phyloP scores from a whole-genome alignment of 2,888 invertebrate genomes.

The Aporophyla nigra region DNA sequence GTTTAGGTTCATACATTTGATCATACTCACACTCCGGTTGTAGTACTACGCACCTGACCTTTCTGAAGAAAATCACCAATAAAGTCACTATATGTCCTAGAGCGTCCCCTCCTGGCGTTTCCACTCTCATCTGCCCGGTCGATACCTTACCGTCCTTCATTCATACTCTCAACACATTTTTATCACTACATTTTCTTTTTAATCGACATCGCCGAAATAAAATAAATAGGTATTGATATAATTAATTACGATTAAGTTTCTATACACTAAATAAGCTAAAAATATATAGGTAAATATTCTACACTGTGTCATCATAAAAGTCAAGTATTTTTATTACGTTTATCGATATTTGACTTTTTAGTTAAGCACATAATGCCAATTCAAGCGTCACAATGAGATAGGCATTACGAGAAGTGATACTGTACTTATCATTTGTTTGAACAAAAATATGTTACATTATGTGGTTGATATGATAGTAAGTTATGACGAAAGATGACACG shows the following conservation, averaged over 20 bases:
- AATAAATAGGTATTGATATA: too few relatives aligned
- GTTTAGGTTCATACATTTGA: too few relatives aligned
- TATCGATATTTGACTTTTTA: conserved; percentile 35
- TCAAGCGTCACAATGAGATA: conserved; percentile 32
- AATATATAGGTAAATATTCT: conserved; percentile 2
- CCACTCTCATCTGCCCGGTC: too few relatives aligned
- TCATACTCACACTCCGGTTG: too few relatives aligned
- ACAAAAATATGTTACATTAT: conserved; percentile 7
- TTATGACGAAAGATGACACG: neutral
- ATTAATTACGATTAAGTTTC: neutral
- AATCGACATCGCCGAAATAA: too few relatives aligned
- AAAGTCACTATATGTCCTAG: too few relatives aligned
- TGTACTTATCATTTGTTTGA: conserved; percentile 36
- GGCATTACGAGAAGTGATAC: conserved; percentile 19
- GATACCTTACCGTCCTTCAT: too few relatives aligned
- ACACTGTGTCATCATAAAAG: conserved; percentile 9
- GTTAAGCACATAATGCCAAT: conserved; percentile 41
- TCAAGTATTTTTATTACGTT: conserved; percentile 19
- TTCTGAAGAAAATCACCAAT: too few relatives aligned
- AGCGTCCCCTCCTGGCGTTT: too few relatives aligned
- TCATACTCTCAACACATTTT: too few relatives aligned
- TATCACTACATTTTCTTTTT: too few relatives aligned
- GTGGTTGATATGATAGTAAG: neutral
- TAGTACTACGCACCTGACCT: too few relatives aligned
- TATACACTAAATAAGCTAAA: conserved; percentile 11